These are phyloP conservation scores for Sardina pilchardus DNA, from an alignment of 2,113 vertebrate species.

Conservation along the genomic window DNA sequence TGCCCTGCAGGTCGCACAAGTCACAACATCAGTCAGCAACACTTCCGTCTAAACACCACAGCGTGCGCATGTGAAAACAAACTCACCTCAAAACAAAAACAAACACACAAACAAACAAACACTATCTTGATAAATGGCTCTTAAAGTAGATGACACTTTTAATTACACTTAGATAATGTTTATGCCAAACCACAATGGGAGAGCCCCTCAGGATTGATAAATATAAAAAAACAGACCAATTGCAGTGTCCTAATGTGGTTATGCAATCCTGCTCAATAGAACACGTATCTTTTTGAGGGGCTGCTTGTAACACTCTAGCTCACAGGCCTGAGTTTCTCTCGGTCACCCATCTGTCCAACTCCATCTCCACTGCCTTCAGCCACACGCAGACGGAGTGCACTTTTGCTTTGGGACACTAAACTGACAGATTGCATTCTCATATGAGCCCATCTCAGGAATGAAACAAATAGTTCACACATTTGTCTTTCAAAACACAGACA, in stretches of 20 bases:
- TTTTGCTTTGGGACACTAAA: background rate
- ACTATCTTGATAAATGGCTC: background rate
- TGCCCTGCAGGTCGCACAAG: slow-evolving; percentile 61
- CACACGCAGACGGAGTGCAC: too few species aligned
- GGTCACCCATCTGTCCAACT: too few species aligned
- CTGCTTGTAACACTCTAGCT: too few species aligned
- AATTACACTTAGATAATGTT: background rate
- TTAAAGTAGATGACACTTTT: background rate
- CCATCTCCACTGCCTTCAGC: too few species aligned
- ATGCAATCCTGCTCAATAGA: background rate
- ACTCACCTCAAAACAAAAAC: background rate
- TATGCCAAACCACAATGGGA: background rate
- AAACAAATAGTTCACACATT: background rate
- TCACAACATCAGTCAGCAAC: background rate
- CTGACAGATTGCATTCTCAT: background rate
- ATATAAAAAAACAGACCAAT: background rate
- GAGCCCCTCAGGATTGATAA: background rate
- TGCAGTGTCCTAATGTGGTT: background rate
- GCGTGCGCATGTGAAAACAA: background rate
- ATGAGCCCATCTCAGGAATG: background rate
- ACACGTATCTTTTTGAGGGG: background rate
- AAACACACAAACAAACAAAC: background rate
- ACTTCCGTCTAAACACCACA: background rate
- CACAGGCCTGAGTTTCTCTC: too few species aligned
- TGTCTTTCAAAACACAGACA: background rate